Base-by-base conservation (phyloP, 2,888 invertebrate species). In the Phytoseiulus persimilis region DNA sequence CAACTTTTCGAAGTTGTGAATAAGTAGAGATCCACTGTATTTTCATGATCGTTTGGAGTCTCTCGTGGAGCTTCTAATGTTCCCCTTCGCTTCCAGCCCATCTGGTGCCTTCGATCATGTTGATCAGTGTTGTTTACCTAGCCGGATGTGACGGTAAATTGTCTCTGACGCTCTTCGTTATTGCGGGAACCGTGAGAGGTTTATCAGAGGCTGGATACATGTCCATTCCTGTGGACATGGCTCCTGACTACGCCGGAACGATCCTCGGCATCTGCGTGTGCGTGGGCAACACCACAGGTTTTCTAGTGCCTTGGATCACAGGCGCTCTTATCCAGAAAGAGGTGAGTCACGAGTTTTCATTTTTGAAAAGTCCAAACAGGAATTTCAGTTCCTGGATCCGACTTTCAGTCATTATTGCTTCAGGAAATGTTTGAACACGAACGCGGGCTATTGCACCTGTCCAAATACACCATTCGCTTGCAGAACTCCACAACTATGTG, bases 401-500 rank as follows among this genome's bases (percentile, higher is more conserved):
- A n/a, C n/a, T n/a, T n/a, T n/a, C n/a, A n/a, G n/a, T n/a, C n/a
- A n/a, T n/a, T n/a, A n/a, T n/a, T n/a, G n/a, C n/a, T n/a, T n/a
- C n/a, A n/a, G n/a, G n/a, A n/a, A n/a, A n/a, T n/a, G n/a, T n/a
- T n/a, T n/a, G n/a, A n/a, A n/a, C n/a, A n/a, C n/a, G n/a, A n/a
- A n/a, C n/a, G n/a, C n/a, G n/a, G n/a, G n/a, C n/a, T n/a, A n/a
- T n/a, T n/a, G n/a, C n/a, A n/a, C n/a, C n/a, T n/a, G n/a, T n/a
- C n/a, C n/a, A n/a, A n/a, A 39, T 39, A 39, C 39, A 65, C 18
- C 65, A 65, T 65, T 65, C 91, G 39, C 91, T 93, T 93, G 33
- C 93, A 97, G 96, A 96, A 96, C 89, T 95, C 96, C n/a, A 95
- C 96, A 94, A 95, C 95, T 18, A 95, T 96, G 93, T 96, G 96